phyloP scores from a whole-genome alignment of 2,797 vertebrate species.

The Manis javanica region DNA sequence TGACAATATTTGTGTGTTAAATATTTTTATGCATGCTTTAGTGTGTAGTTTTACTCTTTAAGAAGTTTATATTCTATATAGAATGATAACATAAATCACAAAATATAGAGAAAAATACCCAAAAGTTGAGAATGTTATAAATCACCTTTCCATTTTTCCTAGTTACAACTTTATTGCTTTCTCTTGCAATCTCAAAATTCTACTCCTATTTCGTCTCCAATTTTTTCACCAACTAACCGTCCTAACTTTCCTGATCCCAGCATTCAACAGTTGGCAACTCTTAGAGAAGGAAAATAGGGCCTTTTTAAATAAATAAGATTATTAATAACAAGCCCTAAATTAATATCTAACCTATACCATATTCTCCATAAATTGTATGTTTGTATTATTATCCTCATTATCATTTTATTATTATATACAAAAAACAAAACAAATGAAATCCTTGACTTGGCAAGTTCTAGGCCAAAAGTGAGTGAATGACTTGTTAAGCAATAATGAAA shows the following conservation, averaged over 20 bases:
- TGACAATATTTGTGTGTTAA: neutral
- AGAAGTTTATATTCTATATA: neutral
- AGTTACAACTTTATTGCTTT: constrained; percentile 23
- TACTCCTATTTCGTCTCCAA: neutral
- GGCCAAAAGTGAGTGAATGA: neutral
- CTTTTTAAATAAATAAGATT: neutral
- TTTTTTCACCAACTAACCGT: neutral
- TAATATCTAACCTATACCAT: neutral
- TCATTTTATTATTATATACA: neutral
- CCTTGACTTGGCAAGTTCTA: neutral
- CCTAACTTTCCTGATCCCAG: neutral
- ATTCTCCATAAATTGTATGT: neutral
- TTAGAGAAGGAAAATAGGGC: neutral
- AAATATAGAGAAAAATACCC: neutral
- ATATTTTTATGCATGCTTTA: neutral
- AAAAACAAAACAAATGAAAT: neutral
- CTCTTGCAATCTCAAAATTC: neutral
- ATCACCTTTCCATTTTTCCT: neutral
- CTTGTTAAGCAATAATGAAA: neutral
- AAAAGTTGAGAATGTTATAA: neutral
- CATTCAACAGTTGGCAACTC: neutral
- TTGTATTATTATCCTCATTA: neutral
- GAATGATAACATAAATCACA: constrained; percentile 14
- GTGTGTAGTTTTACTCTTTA: neutral
- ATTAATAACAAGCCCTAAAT: neutral